Base-by-base conservation (phyloP, 2,888 invertebrate genomes). In the Parnassius orleans region DNA sequence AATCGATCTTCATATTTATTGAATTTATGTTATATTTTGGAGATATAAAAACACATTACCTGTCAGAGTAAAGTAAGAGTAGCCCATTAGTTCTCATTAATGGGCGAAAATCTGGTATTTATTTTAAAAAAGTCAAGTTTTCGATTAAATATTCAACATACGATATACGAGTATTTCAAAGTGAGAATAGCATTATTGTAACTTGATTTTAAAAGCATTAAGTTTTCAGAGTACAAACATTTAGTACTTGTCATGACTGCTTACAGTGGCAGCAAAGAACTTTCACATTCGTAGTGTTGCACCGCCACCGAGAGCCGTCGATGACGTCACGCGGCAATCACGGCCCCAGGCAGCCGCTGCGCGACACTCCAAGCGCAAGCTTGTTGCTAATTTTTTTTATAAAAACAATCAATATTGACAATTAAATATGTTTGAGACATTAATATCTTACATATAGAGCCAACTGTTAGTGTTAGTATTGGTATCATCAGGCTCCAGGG, bases 231-330 rank as follows among this genome's bases (percentile, higher is more conserved):
- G 78, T 80, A 80, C 78, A 80, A 84, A 79, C 80, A 75, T 76
- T 84, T 83, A 81, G 79, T 84, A 87, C 82, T 83, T 86, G 84
- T 74, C 80, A 75, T 72, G 79, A 76, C 75, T 78, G 81, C 74
- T 75, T 73, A 77, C 71, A 69, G 70, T 68, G 66, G 78, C 80
- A 78, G 78, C 78, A 68, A 75, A 79, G 84, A 89, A 90, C 90
- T 90, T 90, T 90, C 90, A 90, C 90, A 90, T 90, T 89, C 84
- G 83, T 80, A 73, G 79, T 79, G 83, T 86, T 86, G 85, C 84
- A 86, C 79, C 82, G 81, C 78, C 78, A 73, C 77, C 71, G 44
- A 44, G 54, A 46, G 46, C 59, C 58, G 80, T 74, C 68, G 70
- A 69, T 87, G 88, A 87, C 87, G 87, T 86, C 89, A 87, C 78